phyloP scores from a whole-genome alignment of 2,888 invertebrate genomes.

The Pterobdella sp. region DNA sequence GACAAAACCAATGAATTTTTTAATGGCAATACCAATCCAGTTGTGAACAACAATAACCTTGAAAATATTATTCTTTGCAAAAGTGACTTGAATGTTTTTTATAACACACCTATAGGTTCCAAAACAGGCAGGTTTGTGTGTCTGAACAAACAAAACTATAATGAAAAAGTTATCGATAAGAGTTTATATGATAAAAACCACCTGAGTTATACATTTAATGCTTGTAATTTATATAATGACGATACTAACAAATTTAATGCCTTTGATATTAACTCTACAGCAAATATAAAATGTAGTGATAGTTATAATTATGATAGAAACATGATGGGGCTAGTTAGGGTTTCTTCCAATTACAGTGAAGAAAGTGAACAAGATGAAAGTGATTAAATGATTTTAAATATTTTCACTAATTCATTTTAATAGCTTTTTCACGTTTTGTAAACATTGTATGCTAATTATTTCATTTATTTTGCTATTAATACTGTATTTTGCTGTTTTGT shows the following conservation, averaged over 20 bases:
- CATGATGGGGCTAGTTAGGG: background rate
- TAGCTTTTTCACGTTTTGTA: too few species aligned
- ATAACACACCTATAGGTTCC: background rate
- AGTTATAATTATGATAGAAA: background rate
- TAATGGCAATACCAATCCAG: background rate
- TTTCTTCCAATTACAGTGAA: slow-evolving; percentile 11
- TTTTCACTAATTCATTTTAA: too few species aligned
- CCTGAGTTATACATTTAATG: background rate
- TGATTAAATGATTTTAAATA: background rate
- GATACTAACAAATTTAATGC: background rate
- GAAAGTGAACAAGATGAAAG: slow-evolving; percentile 13
- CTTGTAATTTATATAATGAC: background rate
- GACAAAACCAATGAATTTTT: background rate
- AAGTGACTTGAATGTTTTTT: background rate
- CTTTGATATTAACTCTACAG: background rate
- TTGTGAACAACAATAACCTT: background rate
- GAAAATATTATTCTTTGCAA: background rate
- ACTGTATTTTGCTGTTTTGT: too few species aligned
- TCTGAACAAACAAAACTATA: background rate
- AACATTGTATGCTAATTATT: too few species aligned
- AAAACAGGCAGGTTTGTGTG: background rate
- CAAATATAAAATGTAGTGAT: background rate
- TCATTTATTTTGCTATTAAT: too few species aligned
- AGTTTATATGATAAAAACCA: background rate
- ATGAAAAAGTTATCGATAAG: background rate